Conservation (phyloP, 2,113 vertebrate genomes). For the Pogonocichla stellata region DNA sequence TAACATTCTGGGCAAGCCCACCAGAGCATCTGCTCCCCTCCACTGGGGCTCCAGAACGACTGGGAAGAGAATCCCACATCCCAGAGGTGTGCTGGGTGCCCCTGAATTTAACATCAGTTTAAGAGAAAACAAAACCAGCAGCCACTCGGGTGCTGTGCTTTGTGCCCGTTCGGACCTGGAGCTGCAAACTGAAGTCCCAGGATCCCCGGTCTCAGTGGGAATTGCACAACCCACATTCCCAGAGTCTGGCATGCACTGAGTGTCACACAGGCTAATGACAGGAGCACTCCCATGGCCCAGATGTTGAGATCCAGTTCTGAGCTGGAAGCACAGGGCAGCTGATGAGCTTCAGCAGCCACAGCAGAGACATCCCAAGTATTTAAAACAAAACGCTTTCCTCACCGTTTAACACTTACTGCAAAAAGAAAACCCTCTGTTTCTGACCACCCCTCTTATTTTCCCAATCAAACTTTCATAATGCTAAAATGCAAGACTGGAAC, state of each 20-base stretch:
- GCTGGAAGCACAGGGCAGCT: neutral
- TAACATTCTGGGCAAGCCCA: slow-evolving; percentile 14
- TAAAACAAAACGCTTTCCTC: neutral
- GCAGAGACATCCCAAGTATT: neutral
- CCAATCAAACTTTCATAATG: slow-evolving; percentile 30
- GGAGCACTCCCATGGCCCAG: neutral
- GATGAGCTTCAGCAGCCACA: neutral
- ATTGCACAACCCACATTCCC: neutral
- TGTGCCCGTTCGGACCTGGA: rapidly evolving
- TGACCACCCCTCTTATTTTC: slow-evolving; percentile 10
- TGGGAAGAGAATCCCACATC: neutral
- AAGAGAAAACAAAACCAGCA: neutral
- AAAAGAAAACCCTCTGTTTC: neutral
- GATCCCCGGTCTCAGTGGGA: neutral
- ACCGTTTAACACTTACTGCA: neutral
- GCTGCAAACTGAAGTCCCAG: neutral
- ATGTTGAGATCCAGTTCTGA: neutral
- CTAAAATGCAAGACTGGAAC: slow-evolving; percentile 56
- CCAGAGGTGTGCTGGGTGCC: neutral
- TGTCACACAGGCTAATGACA: rapidly evolving
- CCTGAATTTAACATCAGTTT: neutral
- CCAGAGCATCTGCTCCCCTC: neutral
- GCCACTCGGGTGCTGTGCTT: neutral
- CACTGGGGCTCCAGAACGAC: neutral
- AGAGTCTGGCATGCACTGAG: neutral